Conservation (phyloP, 2,888 invertebrate genomes). For the Horisme vitalbata region DNA sequence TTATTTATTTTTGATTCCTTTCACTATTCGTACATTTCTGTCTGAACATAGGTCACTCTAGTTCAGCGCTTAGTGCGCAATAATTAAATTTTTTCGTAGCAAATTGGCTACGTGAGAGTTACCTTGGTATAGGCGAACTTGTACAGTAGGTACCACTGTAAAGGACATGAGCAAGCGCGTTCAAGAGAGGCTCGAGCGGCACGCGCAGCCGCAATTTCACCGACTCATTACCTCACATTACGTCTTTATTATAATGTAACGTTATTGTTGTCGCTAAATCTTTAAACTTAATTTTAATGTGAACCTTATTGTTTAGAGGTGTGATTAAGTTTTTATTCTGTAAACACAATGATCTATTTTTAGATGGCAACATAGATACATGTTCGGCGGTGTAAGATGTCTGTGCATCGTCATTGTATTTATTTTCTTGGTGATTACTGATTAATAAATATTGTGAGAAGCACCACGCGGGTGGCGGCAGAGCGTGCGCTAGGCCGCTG, state of each 20-base stretch:
- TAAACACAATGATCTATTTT: constrained; percentile 65
- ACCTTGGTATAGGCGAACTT: no score
- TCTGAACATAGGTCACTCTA: no score
- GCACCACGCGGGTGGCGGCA: constrained; percentile 61
- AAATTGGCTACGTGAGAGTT: no score
- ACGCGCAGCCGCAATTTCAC: constrained; percentile 58
- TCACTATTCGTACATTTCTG: no score
- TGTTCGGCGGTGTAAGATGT: constrained; percentile 56
- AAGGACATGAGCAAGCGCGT: not conserved
- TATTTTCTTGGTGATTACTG: constrained; percentile 73
- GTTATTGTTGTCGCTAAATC: constrained; percentile 76
- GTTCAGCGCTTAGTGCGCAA: no score
- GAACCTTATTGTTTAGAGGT: constrained; percentile 61
- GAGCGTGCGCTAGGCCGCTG: constrained; percentile 50
- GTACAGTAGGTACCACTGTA: not conserved
- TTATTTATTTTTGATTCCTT: constrained; percentile 39
- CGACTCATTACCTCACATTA: constrained; percentile 76
- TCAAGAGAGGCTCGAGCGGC: constrained; percentile 6
- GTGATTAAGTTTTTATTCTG: constrained; percentile 58
- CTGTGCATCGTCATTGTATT: constrained; percentile 68
- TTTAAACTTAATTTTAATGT: constrained; percentile 68
- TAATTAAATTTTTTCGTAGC: no score
- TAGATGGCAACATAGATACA: constrained; percentile 71
- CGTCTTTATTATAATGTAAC: constrained; percentile 66
- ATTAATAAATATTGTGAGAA: constrained; percentile 77